Base-by-base conservation (phyloP, 1,140 invertebrate genomes). In the Pseudomyrmex concolor region DNA sequence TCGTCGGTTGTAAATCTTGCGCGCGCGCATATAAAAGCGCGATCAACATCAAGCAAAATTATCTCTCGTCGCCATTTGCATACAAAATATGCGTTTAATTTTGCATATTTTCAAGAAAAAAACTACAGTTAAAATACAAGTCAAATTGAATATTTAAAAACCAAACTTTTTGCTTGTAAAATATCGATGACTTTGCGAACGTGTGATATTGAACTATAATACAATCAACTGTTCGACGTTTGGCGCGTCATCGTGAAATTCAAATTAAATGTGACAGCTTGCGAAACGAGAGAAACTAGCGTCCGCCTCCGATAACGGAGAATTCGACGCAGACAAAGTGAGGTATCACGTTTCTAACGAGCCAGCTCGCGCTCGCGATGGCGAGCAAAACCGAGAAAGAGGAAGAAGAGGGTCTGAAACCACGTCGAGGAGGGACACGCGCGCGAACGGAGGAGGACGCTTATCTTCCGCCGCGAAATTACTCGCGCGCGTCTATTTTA, bases 401-500 rank as follows among this genome's bases (percentile, higher is more conserved):
- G 25, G 66, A 63, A 64, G 62, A 64, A 81, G 74, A 63, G 5
- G 34, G 34, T 0, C 43, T 17, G 15, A 84, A 66, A 66, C 60
- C 7, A 68, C 71, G 82, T 60, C 34, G 34, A 34, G 34, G 82
- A 25, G 55, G 9, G 60, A 76, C 60, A 57, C 50, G 25, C 51
- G 50, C 50, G 67, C 50, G 15, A 34, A 54, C 64, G 62, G 54
- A 80, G 57, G 25, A 54, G 25, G 25, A n/a, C 60, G 84, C 82
- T 90, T 90, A 92, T 91, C 89, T 91, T 72, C 51, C 67, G 84
- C 71, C 83, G 78, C 82, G 72, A 77, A 90, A 88, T 84, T 89
- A 90, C 89, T 89, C 89, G 82, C 86, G 89, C 86, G 89, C 85
- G 84, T 90, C 90, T 91, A 92, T 93, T 93, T 93, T 91, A 87